These are phyloP conservation scores for Chunga burmeisteri DNA, from an alignment of 2,113 vertebrate species.

Conservation along the genomic window DNA sequence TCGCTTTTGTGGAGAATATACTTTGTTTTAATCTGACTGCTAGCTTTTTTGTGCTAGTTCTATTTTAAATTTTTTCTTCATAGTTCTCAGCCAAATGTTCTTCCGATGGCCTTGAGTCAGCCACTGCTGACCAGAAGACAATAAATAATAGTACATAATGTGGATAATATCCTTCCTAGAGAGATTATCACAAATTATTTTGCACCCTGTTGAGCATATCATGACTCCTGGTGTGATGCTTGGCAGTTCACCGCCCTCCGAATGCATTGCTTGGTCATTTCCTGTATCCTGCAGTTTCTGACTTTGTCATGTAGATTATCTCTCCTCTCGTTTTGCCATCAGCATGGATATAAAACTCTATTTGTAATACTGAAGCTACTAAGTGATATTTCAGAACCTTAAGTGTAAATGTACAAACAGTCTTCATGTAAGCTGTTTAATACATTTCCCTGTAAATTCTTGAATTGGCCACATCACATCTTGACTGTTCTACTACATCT, in stretches of 20 bases:
- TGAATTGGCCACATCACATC: not conserved
- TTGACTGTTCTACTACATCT: not conserved
- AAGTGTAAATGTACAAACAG: not conserved
- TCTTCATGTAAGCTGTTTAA: not conserved
- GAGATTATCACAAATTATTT: slow-evolving; percentile 10
- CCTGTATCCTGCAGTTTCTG: not conserved
- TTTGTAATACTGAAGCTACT: not conserved
- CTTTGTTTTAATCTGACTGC: not conserved
- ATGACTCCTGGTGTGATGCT: not conserved
- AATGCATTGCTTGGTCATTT: not conserved
- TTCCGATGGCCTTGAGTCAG: not conserved
- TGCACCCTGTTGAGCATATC: slow-evolving; percentile 33
- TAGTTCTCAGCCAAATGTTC: not conserved
- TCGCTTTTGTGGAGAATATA: not conserved
- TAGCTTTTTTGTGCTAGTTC: not conserved
- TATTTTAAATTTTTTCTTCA: not conserved
- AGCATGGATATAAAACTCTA: not conserved
- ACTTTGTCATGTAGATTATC: not conserved
- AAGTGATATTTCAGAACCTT: not conserved
- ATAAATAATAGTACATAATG: slow-evolving; percentile 22
- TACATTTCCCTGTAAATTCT: not conserved
- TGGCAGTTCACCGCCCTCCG: not conserved
- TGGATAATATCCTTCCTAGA: slow-evolving; percentile 13
- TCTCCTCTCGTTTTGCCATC: not conserved
- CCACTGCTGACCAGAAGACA: not conserved